Conservation (phyloP, 2,113 vertebrate genomes). For the Chitala chitala region DNA sequence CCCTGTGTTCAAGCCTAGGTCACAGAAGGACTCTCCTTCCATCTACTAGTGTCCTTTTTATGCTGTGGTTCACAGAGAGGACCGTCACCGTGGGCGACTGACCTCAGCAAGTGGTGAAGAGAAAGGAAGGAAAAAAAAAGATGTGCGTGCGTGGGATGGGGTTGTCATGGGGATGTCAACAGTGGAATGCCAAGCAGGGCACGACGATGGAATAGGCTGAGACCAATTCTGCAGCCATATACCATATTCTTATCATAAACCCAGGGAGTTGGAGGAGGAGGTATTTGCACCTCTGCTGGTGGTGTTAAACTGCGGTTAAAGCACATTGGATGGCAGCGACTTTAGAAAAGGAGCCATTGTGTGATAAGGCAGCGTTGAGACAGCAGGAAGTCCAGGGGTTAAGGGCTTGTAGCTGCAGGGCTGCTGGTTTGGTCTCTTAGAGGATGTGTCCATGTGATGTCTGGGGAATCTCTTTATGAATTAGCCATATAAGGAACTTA, state of each 20-base stretch:
- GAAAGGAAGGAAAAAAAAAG: not conserved
- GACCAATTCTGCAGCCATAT: not conserved
- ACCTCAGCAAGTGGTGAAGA: not conserved
- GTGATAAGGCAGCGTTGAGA: not conserved
- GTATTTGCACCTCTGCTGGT: conserved; percentile 23
- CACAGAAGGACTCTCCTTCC: not conserved
- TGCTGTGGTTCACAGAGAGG: not conserved
- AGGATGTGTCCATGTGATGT: no score
- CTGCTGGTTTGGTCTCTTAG: not conserved
- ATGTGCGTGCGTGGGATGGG: conserved; percentile 5
- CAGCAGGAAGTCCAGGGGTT: not conserved
- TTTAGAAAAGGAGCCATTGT: not conserved
- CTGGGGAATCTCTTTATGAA: no score
- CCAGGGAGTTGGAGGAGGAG: not conserved
- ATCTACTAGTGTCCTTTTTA: not conserved
- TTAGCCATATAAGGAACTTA: no score
- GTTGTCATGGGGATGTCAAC: conserved; percentile 22
- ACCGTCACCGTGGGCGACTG: conserved; percentile 10
- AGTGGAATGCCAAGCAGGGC: not conserved
- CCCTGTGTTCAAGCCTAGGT: not conserved
- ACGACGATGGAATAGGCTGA: not conserved
- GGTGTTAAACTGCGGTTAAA: conserved; percentile 15
- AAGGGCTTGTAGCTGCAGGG: not conserved
- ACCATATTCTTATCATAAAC: not conserved
- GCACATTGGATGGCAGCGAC: not conserved